Evolutionary conservation across 2,113 vertebrate species (phyloP).

Genomic region (Hippocampus comes): DNA sequence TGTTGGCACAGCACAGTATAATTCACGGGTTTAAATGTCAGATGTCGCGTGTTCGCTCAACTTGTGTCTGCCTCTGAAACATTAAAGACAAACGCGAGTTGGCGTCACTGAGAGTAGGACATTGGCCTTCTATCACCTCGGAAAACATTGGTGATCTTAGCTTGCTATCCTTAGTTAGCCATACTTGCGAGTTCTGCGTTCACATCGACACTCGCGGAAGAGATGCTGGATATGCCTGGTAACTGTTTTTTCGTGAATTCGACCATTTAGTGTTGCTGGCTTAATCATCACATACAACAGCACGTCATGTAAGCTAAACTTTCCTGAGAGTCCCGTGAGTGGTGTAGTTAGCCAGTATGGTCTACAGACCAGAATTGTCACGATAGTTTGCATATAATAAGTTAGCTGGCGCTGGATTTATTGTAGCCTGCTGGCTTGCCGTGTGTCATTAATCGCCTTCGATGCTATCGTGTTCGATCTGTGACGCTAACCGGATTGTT

Average conservation of each 20-base stretch:
- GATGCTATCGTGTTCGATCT: slow-evolving; percentile 56
- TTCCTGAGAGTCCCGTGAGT: neutral
- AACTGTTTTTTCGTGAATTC: neutral
- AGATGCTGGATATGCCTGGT: neutral
- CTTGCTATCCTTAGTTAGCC: slow-evolving; percentile 23
- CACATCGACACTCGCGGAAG: slow-evolving; percentile 35
- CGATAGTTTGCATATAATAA: slow-evolving; percentile 19
- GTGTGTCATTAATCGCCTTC: slow-evolving; percentile 41
- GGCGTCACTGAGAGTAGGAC: slow-evolving; percentile 27
- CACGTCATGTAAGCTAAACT: slow-evolving; percentile 21
- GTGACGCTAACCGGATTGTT: slow-evolving; percentile 39
- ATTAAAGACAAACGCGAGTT: slow-evolving; percentile 23
- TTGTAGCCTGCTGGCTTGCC: slow-evolving; percentile 41
- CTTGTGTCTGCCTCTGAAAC: slow-evolving; percentile 24
- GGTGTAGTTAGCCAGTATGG: slow-evolving; percentile 18
- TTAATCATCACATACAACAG: neutral
- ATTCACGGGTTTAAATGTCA: neutral
- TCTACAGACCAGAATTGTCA: slow-evolving; percentile 17
- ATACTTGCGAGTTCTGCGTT: slow-evolving; percentile 8
- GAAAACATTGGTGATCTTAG: slow-evolving; percentile 36
- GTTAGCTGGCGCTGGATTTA: slow-evolving; percentile 29
- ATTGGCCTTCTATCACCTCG: slow-evolving; percentile 49
- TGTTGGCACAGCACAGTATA: neutral
- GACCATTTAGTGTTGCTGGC: slow-evolving; percentile 24
- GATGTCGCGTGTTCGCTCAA: slow-evolving; percentile 5